Evolutionary conservation across 2,888 invertebrate genomes (phyloP).

Genomic region (Polydrusus tereticollis): DNA sequence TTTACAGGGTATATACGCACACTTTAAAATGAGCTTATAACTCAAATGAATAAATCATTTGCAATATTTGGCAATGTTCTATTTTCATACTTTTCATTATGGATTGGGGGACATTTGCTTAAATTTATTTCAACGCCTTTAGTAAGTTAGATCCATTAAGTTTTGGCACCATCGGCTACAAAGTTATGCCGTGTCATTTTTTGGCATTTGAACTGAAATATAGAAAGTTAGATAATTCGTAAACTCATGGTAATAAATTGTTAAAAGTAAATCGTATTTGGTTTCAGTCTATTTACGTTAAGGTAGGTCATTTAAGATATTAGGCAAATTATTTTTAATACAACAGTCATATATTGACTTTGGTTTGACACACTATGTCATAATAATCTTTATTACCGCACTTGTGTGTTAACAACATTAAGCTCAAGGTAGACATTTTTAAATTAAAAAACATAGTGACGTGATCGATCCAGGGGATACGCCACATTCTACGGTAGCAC

Average conservation of each 20-base stretch:
- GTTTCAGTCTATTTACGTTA: neutral
- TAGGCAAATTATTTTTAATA: no score
- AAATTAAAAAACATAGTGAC: no score
- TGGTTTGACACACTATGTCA: no score
- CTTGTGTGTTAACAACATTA: no score
- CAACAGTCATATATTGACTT: no score
- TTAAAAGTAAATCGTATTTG: constrained; percentile 12
- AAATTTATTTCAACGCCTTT: constrained; percentile 25
- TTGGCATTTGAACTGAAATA: constrained; percentile 30
- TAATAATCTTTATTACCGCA: no score
- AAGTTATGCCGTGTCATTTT: constrained; percentile 32
- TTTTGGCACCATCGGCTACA: constrained; percentile 32
- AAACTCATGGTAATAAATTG: constrained; percentile 29
- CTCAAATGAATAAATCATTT: neutral
- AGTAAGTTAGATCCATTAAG: constrained; percentile 28
- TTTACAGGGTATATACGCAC: no score
- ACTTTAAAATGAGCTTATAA: no score
- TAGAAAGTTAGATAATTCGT: constrained; percentile 31
- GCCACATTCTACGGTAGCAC: no score
- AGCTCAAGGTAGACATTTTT: no score
- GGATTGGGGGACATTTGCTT: neutral
- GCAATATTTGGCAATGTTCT: neutral
- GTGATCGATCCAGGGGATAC: no score
- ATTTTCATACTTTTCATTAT: neutral
- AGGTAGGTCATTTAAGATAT: no score